phyloP scores from a whole-genome alignment of 2,797 vertebrate genomes.

The Amazona ochrocephala region DNA sequence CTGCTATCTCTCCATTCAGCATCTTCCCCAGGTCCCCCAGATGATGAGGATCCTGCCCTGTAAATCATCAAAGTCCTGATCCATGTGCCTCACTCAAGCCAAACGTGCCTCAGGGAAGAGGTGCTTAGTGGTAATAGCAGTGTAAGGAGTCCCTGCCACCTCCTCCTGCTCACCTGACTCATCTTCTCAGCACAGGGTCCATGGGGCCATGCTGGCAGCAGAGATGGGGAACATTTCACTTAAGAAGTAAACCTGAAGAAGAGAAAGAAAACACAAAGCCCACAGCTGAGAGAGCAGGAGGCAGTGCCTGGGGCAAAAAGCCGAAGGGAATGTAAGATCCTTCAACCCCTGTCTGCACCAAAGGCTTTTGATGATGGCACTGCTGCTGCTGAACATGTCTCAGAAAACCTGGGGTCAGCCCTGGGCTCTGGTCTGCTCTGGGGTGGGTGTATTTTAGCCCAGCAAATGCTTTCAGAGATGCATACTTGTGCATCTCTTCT shows the following conservation, averaged over 20 bases:
- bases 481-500: neutral
- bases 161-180: neutral
- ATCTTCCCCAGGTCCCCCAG: neutral
- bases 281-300: neutral
- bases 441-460: neutral
- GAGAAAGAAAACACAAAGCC: neutral
- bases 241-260: neutral
- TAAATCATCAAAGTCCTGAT: neutral
- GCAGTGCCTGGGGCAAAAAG: neutral
- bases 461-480: neutral
- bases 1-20: neutral
- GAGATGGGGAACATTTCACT: neutral
- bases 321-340: neutral
- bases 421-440: neutral
- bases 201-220: accelerated
- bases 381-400: neutral
- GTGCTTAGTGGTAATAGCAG: neutral
- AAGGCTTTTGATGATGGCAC: neutral
- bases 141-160: neutral
- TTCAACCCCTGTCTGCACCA: neutral
- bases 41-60: neutral
- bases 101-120: neutral
- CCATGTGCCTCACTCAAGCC: accelerated
- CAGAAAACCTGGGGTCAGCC: neutral
- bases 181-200: neutral